phyloP scores from a whole-genome alignment of 2,113 vertebrate genomes.

The Oenanthe melanoleuca region DNA sequence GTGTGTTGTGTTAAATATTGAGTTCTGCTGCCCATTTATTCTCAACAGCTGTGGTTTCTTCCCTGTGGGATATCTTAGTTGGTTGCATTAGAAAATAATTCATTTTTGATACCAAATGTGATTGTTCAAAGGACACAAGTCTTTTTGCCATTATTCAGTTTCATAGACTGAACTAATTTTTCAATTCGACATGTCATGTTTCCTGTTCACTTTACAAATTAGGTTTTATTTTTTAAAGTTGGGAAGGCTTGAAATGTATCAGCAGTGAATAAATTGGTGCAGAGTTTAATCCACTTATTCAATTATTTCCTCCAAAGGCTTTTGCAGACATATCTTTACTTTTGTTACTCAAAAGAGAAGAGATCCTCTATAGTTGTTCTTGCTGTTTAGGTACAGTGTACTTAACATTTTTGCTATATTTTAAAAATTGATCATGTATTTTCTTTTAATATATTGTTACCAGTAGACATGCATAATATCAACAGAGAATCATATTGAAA shows the following conservation, averaged over 20 bases:
- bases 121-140: not conserved
- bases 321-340: not conserved
- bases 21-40: not conserved
- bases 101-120: conserved; percentile 17
- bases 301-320: not conserved
- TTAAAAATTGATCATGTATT: not conserved
- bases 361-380: not conserved
- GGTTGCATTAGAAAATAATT: conserved; percentile 32
- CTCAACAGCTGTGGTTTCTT: not conserved
- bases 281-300: not conserved
- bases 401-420: not conserved
- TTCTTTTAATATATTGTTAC: not conserved
- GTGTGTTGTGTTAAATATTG: conserved; percentile 3
- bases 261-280: not conserved
- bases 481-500: not conserved
- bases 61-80: not conserved
- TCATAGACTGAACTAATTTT: conserved; percentile 30
- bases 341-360: not conserved
- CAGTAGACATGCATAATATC: not conserved
- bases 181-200: not conserved
- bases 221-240: conserved; percentile 25
- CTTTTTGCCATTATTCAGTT: conserved; percentile 26
- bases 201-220: not conserved
- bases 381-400: not conserved
- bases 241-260: not conserved